Evolutionary conservation across 1,140 invertebrate species (phyloP), one percentile per base, ranked within the genome.

Genomic region (Rhizoglyphus robini): DNA sequence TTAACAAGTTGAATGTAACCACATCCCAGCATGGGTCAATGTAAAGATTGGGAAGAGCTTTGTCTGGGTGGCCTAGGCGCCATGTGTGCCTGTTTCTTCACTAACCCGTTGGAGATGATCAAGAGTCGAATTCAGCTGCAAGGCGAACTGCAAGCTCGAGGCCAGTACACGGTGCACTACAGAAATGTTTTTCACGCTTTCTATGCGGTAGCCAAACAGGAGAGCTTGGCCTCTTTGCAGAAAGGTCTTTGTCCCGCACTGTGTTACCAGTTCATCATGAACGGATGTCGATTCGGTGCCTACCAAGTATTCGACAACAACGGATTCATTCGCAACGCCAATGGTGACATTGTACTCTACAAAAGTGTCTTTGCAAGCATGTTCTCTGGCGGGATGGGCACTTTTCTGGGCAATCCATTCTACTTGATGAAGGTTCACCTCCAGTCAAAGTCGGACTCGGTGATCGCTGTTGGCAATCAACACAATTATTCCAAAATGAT

Each of bases 111-210:
- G 36, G 90, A 95, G 74, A 87, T 93, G 1, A 81, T 91, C 0
- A 95, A 95, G 77, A 92, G 88, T 4, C 80, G 90, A n/a, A 82
- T 93, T 71, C 90, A 95, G 73, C 76, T 94, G 0, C 90, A 94
- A 76, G 90, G 90, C 11, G 90, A 54, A 32, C 20, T 54, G 51
- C 8, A 27, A 23, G 51, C 8, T 5, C 51, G 51, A 11, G 51
- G 51, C 0, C 73, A 80, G 1, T 84, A 84, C 68, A 74, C 76
- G 18, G 66, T 69, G 13, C 70, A 73, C 63, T 73, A 73, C 63
- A 69, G 79, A 34, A 86, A 86, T 64, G 80, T 86, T 11, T 75
- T 86, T 15, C 83, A 87, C 72, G 86, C 84, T 0, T 80, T 81
- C 49, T 83, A 82, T 66, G 74, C 81, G 1, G 82, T 86, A 67